These are phyloP conservation scores for Ibycter americanus DNA, from an alignment of 2,797 vertebrate species.

Conservation along the genomic window DNA sequence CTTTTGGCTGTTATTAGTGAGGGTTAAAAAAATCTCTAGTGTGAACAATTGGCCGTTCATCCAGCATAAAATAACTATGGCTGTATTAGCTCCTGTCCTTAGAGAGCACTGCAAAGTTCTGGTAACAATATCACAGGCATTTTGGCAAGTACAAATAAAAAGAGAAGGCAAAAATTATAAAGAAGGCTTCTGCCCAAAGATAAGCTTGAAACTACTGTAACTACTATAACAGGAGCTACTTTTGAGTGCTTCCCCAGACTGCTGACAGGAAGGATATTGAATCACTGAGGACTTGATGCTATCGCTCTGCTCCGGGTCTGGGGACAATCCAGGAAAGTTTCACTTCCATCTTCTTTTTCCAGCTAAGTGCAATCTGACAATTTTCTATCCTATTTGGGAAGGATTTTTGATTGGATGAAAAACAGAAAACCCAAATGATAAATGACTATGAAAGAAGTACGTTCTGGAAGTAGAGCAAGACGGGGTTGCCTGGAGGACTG, in stretches of 20 bases:
- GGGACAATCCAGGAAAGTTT: background rate
- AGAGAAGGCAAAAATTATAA: background rate
- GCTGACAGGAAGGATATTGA: background rate
- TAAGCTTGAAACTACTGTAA: background rate
- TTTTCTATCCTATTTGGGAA: background rate
- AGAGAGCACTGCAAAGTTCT: background rate
- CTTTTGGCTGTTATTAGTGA: conserved; percentile 30
- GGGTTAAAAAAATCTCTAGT: background rate
- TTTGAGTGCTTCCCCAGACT: background rate
- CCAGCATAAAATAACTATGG: background rate
- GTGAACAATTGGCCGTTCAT: background rate
- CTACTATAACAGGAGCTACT: background rate
- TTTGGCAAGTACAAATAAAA: background rate
- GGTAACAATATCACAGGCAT: background rate
- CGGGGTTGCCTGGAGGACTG: background rate
- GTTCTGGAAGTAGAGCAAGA: background rate
- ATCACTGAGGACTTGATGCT: background rate
- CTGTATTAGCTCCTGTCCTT: background rate
- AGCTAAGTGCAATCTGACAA: background rate
- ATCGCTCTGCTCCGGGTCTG: background rate
- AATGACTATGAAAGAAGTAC: background rate
- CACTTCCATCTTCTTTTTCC: background rate
- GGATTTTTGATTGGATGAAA: background rate
- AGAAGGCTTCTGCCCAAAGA: background rate
- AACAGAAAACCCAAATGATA: background rate